Conservation (phyloP, 2,888 invertebrate species). For the Agapetus fuscipes region DNA sequence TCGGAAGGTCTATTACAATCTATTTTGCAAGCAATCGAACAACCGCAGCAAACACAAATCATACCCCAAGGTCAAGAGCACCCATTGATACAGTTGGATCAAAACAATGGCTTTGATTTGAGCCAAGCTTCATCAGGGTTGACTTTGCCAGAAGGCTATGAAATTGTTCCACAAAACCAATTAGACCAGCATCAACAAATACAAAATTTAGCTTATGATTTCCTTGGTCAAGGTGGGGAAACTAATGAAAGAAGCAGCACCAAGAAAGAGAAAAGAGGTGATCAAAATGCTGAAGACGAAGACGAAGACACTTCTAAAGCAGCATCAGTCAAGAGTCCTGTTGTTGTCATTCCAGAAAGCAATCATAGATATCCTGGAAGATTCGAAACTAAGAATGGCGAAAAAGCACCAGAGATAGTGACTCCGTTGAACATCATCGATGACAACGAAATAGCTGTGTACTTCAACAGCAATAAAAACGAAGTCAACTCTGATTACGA, state of each 20-base stretch:
- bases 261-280: constrained; percentile 29
- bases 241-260: constrained; percentile 25
- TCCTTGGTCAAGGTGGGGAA: constrained; percentile 5
- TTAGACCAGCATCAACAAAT: constrained; percentile 20
- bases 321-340: constrained; percentile 36
- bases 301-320: constrained; percentile 39
- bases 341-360: constrained; percentile 32
- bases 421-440: constrained; percentile 36
- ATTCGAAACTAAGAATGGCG: constrained; percentile 3
- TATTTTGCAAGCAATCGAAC: constrained; percentile 73
- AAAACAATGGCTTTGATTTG: constrained; percentile 26
- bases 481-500: constrained; percentile 44
- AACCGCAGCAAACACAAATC: constrained; percentile 37
- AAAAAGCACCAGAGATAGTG: constrained; percentile 22
- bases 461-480: constrained; percentile 43
- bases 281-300: constrained; percentile 26
- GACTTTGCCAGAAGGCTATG: constrained; percentile 37
- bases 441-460: constrained; percentile 51
- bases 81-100: constrained; percentile 22
- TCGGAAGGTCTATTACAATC: constrained; percentile 73
- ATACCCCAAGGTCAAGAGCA: constrained; percentile 14
- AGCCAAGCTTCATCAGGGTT: constrained; percentile 28
- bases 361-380: constrained; percentile 5
- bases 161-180: constrained; percentile 31
- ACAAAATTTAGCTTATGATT: constrained; percentile 22